Evolutionary conservation across 1,140 invertebrate species (phyloP).

Genomic region (Aphaenogaster rudis): DNA sequence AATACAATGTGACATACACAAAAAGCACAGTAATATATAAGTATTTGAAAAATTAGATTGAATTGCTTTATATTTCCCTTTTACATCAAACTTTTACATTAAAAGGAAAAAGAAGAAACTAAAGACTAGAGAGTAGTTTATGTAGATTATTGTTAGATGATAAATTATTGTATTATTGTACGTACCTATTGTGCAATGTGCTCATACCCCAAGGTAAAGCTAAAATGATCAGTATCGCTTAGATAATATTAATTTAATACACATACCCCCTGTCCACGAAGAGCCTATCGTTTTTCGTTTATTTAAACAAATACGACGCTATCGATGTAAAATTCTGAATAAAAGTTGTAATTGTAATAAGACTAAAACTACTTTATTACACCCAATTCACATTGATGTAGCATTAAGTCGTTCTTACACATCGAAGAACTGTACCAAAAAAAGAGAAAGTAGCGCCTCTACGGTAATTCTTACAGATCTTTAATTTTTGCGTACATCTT

Average conservation of each 20-base stretch:
- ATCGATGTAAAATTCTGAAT: constrained; percentile 79
- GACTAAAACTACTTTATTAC: constrained; percentile 82
- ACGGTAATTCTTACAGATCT: neutral
- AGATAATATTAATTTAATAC: constrained; percentile 52
- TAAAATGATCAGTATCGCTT: constrained; percentile 11
- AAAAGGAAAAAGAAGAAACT: constrained; percentile 19
- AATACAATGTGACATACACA: constrained; percentile 17
- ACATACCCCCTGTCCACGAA: constrained; percentile 36
- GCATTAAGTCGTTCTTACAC: neutral
- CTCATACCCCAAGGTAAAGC: constrained; percentile 9
- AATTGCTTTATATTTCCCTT: constrained; percentile 39
- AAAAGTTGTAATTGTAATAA: constrained; percentile 82
- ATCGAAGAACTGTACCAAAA: neutral
- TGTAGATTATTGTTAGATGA: constrained; percentile 52
- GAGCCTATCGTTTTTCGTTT: constrained; percentile 58
- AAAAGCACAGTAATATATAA: constrained; percentile 24
- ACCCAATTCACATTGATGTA: constrained; percentile 41
- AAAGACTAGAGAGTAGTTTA: constrained; percentile 42
- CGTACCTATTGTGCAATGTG: constrained; percentile 31
- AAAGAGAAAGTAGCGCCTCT: neutral
- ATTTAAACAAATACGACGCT: constrained; percentile 75
- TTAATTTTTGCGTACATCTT: neutral
- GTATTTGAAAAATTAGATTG: neutral
- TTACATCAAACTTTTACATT: constrained; percentile 33
- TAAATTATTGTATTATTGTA: constrained; percentile 50